Evolutionary conservation across 2,888 invertebrate species (phyloP).

Genomic region (Lasioglossum villosulum): DNA sequence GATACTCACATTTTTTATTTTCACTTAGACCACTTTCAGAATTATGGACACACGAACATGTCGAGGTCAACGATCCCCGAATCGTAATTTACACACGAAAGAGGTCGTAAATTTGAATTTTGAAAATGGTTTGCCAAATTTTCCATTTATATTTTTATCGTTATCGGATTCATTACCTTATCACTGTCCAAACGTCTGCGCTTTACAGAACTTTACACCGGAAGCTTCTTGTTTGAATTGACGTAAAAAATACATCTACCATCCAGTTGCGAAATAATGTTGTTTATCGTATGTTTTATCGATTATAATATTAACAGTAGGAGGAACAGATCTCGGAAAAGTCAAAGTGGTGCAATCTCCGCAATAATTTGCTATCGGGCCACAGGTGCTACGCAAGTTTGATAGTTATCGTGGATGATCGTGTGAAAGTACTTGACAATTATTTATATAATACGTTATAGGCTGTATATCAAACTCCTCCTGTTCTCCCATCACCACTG

Average conservation of each 20-base stretch:
- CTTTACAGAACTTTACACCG: not conserved
- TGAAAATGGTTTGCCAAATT: not conserved
- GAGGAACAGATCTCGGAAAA: not conserved
- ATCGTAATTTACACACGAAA: not conserved
- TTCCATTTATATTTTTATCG: not conserved
- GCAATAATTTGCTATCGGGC: slow-evolving; percentile 1
- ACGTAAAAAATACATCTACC: not conserved
- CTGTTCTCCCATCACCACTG: not conserved
- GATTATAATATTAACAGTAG: not conserved
- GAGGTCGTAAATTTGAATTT: not conserved
- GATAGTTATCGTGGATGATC: slow-evolving; percentile 9
- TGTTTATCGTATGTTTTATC: not conserved
- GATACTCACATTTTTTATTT: too few relatives aligned
- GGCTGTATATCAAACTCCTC: not conserved
- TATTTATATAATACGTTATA: not conserved
- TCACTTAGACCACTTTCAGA: too few relatives aligned
- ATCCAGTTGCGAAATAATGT: not conserved
- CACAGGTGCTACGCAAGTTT: not conserved
- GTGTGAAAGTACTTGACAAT: not conserved
- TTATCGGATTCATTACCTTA: not conserved
- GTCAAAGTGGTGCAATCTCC: not conserved
- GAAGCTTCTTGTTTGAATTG: not conserved
- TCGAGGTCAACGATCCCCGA: not conserved
- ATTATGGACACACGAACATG: too few relatives aligned
- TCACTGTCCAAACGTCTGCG: not conserved